Evolutionary conservation across 92 coral and sea anemone species (phyloP), one percentile per base, ranked within the genome.

Genomic region (Phymanthus crucifer): DNA sequence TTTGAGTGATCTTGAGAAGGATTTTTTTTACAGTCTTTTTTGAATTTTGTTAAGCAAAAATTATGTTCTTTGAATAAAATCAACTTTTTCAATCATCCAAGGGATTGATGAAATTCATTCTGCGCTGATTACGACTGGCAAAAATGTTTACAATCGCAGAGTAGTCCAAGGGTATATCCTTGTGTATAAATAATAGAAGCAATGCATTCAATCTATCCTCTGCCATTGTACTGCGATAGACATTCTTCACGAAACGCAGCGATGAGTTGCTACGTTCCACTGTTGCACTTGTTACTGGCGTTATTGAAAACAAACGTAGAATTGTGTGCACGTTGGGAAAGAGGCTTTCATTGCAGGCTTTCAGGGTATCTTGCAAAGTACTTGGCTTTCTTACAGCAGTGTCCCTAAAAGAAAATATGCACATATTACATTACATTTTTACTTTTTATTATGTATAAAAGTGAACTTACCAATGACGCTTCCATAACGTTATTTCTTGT

Each of bases 231-330:
- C 73, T 84, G 14, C 79, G 56, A 32, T 71, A 78, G 19, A 77
- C 18, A 70, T 70, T 77, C 78, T 83, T 83, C 38, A 83, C 83
- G 19, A 76, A 83, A 64, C 83, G 82, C 76, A 83, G 82, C 13
- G 87, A 83, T 1, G 83, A 83, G 87, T 83, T 83, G 27, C 84
- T 75, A 8, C 72, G 70, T 29, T 76, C 80, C 48, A 57, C 80
- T 32, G 80, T 76, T 14, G 80, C 71, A 24, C 70, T 56, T 37
- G 80, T 76, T 12, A 76, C 80, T 8, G 80, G 80, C 13, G 71
- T 56, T 18, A 54, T 32, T 1, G 32, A 2, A 9, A 76, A 56
- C 21, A 76, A 36, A 52, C 80, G 71, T 26, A 76, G 45, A 52
- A 76, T 76, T 29, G 70, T 76, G 36, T 73, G 64, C 16, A 73